Evolutionary conservation across 2,797 vertebrate species (phyloP).

Genomic region (Poecilia gillii): DNA sequence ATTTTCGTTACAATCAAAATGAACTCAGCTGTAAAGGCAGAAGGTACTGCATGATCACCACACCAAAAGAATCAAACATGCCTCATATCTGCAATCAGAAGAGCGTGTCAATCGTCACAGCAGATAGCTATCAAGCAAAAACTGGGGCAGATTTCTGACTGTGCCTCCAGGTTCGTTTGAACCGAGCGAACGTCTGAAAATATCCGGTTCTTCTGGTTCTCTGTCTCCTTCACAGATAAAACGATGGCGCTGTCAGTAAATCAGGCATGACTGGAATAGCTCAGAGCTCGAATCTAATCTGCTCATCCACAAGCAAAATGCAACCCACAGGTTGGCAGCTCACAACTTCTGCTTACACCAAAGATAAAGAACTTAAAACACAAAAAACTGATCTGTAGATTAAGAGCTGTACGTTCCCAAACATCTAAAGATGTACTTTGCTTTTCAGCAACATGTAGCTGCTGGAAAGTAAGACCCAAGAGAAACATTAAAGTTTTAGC

Average conservation of each 20-base stretch:
- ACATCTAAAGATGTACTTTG: neutral
- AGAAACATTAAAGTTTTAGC: neutral
- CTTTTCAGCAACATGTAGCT: neutral
- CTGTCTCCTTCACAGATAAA: neutral
- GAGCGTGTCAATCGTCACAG: slow-evolving; percentile 36
- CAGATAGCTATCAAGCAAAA: slow-evolving; percentile 52
- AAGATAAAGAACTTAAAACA: neutral
- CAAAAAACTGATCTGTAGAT: neutral
- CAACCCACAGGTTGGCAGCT: slow-evolving; percentile 26
- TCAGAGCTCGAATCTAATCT: slow-evolving; percentile 51
- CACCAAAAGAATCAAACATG: slow-evolving; percentile 45
- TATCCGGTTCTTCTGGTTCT: slow-evolving; percentile 67
- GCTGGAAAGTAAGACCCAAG: neutral
- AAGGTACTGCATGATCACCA: neutral
- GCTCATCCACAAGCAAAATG: slow-evolving; percentile 26
- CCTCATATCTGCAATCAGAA: slow-evolving; percentile 49
- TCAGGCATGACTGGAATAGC: slow-evolving; percentile 30
- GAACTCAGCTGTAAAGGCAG: neutral
- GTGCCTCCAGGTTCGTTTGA: slow-evolving; percentile 38
- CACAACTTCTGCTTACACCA: neutral
- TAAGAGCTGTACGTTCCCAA: neutral
- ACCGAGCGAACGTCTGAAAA: slow-evolving; percentile 46
- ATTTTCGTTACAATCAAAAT: slow-evolving; percentile 5
- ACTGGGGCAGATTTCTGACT: slow-evolving; percentile 18
- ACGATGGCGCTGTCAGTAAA: slow-evolving; percentile 18